Conservation (phyloP, 2,113 vertebrate genomes). For the Centrocercus urophasianus region DNA sequence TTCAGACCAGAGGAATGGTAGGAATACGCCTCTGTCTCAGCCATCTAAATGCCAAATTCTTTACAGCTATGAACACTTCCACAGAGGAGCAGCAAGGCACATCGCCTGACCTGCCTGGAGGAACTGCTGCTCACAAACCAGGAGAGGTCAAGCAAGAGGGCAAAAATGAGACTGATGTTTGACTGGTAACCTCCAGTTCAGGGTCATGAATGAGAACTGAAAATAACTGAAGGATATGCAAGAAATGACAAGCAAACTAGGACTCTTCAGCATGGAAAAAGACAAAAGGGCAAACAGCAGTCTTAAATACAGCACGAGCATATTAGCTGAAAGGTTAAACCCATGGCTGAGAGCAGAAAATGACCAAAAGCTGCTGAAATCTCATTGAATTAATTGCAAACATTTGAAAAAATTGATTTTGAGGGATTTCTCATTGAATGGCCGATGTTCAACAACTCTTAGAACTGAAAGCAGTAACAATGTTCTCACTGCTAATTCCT, state of each 20-base stretch:
- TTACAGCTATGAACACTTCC: neutral
- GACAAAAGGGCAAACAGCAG: neutral
- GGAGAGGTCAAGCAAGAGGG: neutral
- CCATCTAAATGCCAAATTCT: neutral
- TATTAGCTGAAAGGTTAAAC: neutral
- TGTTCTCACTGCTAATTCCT: neutral
- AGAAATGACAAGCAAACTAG: neutral
- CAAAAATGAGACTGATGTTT: neutral
- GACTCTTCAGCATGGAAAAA: neutral
- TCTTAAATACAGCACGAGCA: neutral
- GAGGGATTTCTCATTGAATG: neutral
- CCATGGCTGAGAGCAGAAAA: neutral
- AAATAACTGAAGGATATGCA: neutral
- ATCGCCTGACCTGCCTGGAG: neutral
- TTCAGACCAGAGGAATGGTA: neutral
- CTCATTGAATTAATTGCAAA: neutral
- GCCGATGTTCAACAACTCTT: neutral
- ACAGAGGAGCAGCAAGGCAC: neutral
- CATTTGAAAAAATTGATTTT: neutral
- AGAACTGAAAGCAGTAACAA: neutral
- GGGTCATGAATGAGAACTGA: neutral
- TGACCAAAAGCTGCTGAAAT: neutral
- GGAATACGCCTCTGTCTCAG: neutral
- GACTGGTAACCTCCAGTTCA: neutral
- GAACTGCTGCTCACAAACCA: neutral